Base-by-base conservation (phyloP, 1,140 invertebrate genomes). In the Pectinophora gossypiella region DNA sequence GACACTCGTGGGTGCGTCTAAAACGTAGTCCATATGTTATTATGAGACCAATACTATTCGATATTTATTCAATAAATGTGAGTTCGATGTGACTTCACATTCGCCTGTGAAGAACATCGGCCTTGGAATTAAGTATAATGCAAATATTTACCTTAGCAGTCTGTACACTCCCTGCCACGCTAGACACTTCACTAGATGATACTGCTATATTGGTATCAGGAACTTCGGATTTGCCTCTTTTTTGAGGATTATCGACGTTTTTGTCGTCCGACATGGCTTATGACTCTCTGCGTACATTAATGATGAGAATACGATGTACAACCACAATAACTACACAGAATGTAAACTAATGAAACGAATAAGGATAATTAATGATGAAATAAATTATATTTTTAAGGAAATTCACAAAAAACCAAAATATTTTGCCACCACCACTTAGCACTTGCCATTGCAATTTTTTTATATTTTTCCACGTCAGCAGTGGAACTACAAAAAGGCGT, bases 191-290 rank as follows among this genome's bases (percentile, higher is more conserved):
- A 40, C 65, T 70, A 18, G 52, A 20, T 42, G 71, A 55, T 59
- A 64, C 68, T 78, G 80, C 70, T 85, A 83, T 59, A 77, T 77
- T 73, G 45, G 60, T 65, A 50, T 76, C 76, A 53, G 59, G 52
- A 59, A 61, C 61, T 53, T 76, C 68, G 32, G 52, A 59, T 68
- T 72, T 67, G 52, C 73, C 69, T 66, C 61, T 69, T 59, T 74
- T 72, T 64, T 58, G 65, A 58, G 64, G 66, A 68, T 55, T 70
- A 58, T 81, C 63, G 64, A 76, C 70, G 62, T 78, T 83, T 78
- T 74, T 75, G 66, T 71, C 75, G 66, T 81, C 76, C 54, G 83
- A 82, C 83, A 86, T 86, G 46, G 54, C 64, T 66, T 69, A 61
- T 52, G 66, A 53, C 55, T 48, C 56, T 63, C 61, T 57, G 64